These are phyloP conservation scores for Bubo blakistoni DNA, from an alignment of 2,113 vertebrate species.

Conservation along the genomic window DNA sequence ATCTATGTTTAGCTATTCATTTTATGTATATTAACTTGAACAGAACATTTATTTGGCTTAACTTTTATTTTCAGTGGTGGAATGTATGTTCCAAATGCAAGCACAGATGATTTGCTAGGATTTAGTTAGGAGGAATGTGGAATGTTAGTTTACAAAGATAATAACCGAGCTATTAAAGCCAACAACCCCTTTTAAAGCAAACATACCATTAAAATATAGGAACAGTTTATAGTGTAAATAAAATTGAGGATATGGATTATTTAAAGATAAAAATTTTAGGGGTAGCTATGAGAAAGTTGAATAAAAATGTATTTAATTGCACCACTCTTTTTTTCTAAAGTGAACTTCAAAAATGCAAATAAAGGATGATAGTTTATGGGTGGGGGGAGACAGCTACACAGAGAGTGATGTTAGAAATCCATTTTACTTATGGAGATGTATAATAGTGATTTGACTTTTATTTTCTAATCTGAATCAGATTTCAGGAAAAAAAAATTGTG, in stretches of 20 bases:
- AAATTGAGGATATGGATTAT: constrained; percentile 80
- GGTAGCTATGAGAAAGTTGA: constrained; percentile 66
- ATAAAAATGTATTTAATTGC: constrained; percentile 74
- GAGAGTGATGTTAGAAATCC: constrained; percentile 67
- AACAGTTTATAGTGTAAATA: constrained; percentile 79
- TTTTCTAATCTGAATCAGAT: constrained; percentile 64
- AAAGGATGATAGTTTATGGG: constrained; percentile 32
- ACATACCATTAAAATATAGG: constrained; percentile 83
- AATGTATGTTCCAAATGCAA: constrained; percentile 67
- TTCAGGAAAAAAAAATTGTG: constrained; percentile 23
- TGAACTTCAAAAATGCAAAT: constrained; percentile 75
- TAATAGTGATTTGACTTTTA: constrained; percentile 60
- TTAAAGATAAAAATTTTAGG: constrained; percentile 81
- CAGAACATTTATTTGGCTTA: constrained; percentile 73
- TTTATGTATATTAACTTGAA: constrained; percentile 75
- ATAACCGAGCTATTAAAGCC: constrained; percentile 79
- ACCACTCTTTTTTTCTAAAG: constrained; percentile 57
- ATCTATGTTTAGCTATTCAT: constrained; percentile 71
- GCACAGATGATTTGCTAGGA: constrained; percentile 60
- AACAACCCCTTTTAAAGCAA: constrained; percentile 83
- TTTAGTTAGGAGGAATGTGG: constrained; percentile 74
- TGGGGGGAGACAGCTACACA: background rate
- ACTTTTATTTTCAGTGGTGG: constrained; percentile 72
- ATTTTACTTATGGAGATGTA: constrained; percentile 66
- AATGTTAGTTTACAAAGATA: constrained; percentile 81